Evolutionary conservation across 1,140 invertebrate genomes (phyloP).

Genomic region (Arion vulgaris): DNA sequence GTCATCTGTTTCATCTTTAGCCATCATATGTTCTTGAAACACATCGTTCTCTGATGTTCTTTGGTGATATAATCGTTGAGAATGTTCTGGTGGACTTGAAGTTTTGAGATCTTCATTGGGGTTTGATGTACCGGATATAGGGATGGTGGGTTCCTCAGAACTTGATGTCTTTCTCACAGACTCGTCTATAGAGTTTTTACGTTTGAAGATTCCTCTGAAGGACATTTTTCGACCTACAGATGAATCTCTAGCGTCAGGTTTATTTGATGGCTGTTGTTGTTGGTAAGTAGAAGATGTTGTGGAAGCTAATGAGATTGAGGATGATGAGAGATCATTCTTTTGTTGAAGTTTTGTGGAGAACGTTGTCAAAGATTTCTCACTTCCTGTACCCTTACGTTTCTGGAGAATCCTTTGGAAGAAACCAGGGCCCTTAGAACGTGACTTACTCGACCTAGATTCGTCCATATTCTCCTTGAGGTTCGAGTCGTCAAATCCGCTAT

Average conservation of each 20-base stretch:
- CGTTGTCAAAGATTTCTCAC: conserved; percentile 39
- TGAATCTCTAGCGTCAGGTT: conserved; percentile 45
- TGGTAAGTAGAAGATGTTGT: background rate
- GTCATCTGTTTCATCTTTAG: too few relatives aligned
- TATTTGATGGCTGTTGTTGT: background rate
- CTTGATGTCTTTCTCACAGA: conserved; percentile 15
- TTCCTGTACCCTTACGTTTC: conserved; percentile 51
- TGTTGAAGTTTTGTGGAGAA: background rate
- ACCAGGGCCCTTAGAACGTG: conserved; percentile 49
- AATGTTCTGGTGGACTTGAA: too few relatives aligned
- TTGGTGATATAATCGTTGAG: too few relatives aligned
- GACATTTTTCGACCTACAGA: conserved; percentile 55
- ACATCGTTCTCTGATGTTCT: too few relatives aligned
- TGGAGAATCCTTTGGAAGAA: conserved; percentile 62
- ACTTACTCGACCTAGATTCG: conserved; percentile 11
- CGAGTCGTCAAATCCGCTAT: conserved; percentile 3
- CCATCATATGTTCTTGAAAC: too few relatives aligned
- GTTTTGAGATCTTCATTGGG: too few relatives aligned
- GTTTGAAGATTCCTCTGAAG: conserved; percentile 58
- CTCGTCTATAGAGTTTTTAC: conserved; percentile 51
- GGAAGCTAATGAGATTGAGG: conserved; percentile 12
- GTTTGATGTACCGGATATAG: too few relatives aligned
- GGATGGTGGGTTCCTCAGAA: too few relatives aligned
- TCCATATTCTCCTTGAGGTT: conserved; percentile 15
- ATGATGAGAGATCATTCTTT: conserved; percentile 17